Base-by-base conservation (phyloP, 1,140 invertebrate genomes). In the Lepidurus couesii region DNA sequence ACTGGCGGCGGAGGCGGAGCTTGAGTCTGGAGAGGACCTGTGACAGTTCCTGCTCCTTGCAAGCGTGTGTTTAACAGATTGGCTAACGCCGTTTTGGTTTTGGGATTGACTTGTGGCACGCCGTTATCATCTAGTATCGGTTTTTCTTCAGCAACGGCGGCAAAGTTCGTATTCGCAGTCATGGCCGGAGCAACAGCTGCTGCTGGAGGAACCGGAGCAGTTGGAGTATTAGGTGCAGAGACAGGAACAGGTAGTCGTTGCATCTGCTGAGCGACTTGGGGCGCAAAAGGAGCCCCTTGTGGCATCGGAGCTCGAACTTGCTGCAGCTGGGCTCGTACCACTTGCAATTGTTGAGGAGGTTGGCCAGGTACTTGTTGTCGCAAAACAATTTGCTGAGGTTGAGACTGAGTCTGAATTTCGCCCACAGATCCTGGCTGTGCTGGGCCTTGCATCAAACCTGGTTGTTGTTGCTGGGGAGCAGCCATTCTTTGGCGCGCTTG, bases 51-150 rank as follows among this genome's bases (percentile, higher is more conserved):
- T 47, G 88, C 88, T 76, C 89, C 88, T 82, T 94, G 92, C 44
- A 97, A 86, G 73, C 95, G 89, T 83, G 91, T 97, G 81, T 92
- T 97, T 75, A 98, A 86, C 91, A 98, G 94, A 85, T 97, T 96
- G 8, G 96, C 95, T 26, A 98, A 86, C 0, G 96, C 96, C 1
- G 95, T 97, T 88, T 98, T 98, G 7, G 96, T 97, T 85, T 96
- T 96, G 0, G 94, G 90, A 83, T 95, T 95, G 44, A 96, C 92
- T 44, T 81, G 82, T 53, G 45, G 47, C 75, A 80, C 65, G 74
- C 44, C 73, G 34, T 44, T 78, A n/a, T 82, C 78, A 74, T 78
- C 77, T 44, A 45, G 75, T 65, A 73, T 77, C 34, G 75, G 81
- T 43, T 76, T 75, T 74, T 78, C 73, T 73, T 78, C 80, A 24